phyloP scores from a whole-genome alignment of 2,888 invertebrate species.

The Pollenia amentaria region DNA sequence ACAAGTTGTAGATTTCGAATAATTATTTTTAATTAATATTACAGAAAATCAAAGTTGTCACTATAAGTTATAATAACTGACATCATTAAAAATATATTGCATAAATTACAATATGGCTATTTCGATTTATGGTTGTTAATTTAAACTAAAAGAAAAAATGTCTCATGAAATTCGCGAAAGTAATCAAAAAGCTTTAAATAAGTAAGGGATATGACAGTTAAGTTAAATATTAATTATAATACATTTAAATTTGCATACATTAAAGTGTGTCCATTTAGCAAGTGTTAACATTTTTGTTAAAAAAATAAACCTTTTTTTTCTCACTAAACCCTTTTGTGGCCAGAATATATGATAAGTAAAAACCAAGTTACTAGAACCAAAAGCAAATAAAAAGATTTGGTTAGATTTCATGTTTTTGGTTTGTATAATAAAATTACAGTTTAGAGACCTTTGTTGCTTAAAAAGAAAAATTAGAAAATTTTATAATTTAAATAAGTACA shows the following conservation, averaged over 20 bases:
- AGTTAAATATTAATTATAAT: too few relatives aligned
- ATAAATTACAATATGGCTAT: too few relatives aligned
- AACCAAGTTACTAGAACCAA: neutral
- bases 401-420: conserved; percentile 1
- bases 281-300: too few relatives aligned
- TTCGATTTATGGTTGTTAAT: too few relatives aligned
- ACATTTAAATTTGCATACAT: too few relatives aligned
- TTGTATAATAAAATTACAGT: neutral
- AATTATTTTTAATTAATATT: neutral
- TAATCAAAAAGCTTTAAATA: neutral
- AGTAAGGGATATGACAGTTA: neutral
- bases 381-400: neutral
- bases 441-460: neutral
- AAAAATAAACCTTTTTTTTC: neutral
- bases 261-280: too few relatives aligned
- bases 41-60: neutral
- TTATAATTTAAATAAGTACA: too few relatives aligned
- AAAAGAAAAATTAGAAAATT: too few relatives aligned
- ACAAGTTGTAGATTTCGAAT: neutral
- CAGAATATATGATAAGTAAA: neutral
- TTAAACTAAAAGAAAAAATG: neutral
- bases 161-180: neutral
- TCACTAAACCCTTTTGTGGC: neutral
- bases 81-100: too few relatives aligned
- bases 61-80: too few relatives aligned